phyloP scores from a whole-genome alignment of 2,113 vertebrate genomes.

The Pachycephala philippinensis region DNA sequence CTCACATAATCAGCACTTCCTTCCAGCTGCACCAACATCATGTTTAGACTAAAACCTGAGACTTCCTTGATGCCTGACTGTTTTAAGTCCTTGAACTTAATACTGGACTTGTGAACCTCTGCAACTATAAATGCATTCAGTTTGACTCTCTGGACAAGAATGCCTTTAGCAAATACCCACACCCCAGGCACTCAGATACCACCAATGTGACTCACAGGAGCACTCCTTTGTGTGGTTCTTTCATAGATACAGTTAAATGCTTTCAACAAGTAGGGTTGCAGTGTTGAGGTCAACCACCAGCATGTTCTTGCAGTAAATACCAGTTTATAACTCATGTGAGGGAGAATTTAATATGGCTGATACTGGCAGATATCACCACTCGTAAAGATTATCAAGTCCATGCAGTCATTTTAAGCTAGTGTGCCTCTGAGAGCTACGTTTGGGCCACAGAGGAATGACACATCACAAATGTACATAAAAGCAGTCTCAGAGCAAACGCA shows the following conservation, averaged over 20 bases:
- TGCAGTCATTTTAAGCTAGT: not conserved
- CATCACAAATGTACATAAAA: not conserved
- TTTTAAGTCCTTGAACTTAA: not conserved
- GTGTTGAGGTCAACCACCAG: not conserved
- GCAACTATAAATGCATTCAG: not conserved
- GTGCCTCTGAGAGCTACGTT: not conserved
- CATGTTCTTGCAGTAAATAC: not conserved
- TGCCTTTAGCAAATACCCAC: conserved; percentile 4
- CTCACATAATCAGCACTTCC: not conserved
- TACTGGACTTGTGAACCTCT: not conserved
- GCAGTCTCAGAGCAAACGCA: not conserved
- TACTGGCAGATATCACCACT: not conserved
- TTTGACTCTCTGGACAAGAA: conserved; percentile 7
- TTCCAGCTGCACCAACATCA: not conserved
- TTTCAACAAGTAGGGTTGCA: not conserved
- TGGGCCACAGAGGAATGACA: not conserved
- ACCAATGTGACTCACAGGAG: not conserved
- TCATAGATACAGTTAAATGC: not conserved
- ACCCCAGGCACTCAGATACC: not conserved
- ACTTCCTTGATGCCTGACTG: not conserved
- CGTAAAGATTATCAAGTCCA: not conserved
- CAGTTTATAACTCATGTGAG: not conserved
- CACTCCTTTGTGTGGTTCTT: not conserved
- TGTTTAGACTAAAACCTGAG: not conserved
- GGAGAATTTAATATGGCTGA: not conserved